phyloP scores from a whole-genome alignment of 2,113 vertebrate genomes.

The Pantherophis guttatus region DNA sequence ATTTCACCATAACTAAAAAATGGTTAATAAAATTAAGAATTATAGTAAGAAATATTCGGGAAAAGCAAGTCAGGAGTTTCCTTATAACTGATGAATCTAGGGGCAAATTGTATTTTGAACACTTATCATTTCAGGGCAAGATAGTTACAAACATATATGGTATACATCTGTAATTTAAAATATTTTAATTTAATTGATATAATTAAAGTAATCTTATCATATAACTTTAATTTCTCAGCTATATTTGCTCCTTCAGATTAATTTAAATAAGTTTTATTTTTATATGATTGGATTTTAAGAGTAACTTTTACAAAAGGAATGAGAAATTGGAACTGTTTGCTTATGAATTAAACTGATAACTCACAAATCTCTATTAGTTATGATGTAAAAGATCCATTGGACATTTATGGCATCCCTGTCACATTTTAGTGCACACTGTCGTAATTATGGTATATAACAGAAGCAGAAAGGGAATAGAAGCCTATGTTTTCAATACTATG shows the following conservation, averaged over 20 bases:
- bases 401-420: neutral
- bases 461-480: neutral
- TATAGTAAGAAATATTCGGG: neutral
- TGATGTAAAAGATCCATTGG: neutral
- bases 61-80: neutral
- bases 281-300: neutral
- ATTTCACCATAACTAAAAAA: neutral
- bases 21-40: neutral
- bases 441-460: neutral
- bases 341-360: neutral
- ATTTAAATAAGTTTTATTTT: neutral
- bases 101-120: neutral
- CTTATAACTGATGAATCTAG: neutral
- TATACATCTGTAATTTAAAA: neutral
- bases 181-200: conserved; percentile 17
- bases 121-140: neutral
- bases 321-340: neutral
- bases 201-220: neutral
- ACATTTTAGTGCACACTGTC: neutral
- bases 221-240: neutral
- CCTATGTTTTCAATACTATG: no score
- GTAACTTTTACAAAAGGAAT: neutral
- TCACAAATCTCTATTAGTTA: neutral
- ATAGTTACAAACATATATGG: neutral
- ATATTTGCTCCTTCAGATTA: neutral